Base-by-base conservation (phyloP, 2,888 invertebrate genomes). In the Nomada hirtipes region DNA sequence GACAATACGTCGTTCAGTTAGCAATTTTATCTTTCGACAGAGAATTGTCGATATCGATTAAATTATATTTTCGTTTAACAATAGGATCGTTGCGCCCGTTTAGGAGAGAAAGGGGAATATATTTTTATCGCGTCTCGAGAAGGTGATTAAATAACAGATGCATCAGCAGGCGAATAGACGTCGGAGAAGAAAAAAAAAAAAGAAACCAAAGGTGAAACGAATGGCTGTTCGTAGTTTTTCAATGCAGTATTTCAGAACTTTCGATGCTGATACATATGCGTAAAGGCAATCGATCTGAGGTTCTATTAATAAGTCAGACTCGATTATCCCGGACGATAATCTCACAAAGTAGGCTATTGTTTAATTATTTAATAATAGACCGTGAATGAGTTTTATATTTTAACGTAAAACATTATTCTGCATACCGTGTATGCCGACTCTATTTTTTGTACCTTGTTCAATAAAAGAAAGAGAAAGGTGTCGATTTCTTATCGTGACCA, bases 341-440 rank as follows among this genome's bases (percentile, higher is more conserved):
- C 74, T 74, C 77, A 70, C 72, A 78, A 71, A 84, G 82, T 82
- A 84, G 75, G 86, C 75, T 82, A 82, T 79, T 76, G 70, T 86
- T 81, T 79, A 74, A 83, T 83, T 83, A 88, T 86, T 88, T 86
- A 85, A 88, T 84, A 83, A 61, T 86, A 86, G 72, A 76, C 55
- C 55, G 78, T 69, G 74, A 70, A 79, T 50, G 69, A 53, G 82
- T 88, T 88, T 81, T 87, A 84, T 86, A 83, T 82, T 36, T 42
- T 61, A 73, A 82, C 81, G 79, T 79, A 73, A 68, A 53, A 10
- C 18, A 9, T 57, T 20, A 47, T 73, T 70, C 55, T 91, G 92
- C 92, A 91, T 92, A 92, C 92, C 81, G 88, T 92, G 92, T 92
- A 92, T 91, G 92, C 91, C 71, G 63, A 79, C 36, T 61, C 69